Evolutionary conservation across 2,113 vertebrate species (phyloP).

Genomic region (Desmodus rotundus): DNA sequence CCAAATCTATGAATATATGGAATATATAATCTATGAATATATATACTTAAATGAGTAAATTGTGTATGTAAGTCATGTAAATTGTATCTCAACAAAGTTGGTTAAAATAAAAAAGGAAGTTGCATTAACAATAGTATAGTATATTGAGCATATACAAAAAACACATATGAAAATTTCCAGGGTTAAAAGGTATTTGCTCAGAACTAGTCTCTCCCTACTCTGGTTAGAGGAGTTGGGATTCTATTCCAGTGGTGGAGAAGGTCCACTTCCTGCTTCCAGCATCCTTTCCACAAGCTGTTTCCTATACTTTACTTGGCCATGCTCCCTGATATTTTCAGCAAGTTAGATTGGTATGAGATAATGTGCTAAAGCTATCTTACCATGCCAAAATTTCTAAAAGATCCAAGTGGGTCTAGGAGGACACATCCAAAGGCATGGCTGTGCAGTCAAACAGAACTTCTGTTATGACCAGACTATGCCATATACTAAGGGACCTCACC

Average conservation of each 20-base stretch:
- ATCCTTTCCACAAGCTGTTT: background rate
- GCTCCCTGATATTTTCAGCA: background rate
- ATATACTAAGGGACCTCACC: background rate
- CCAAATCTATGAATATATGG: background rate
- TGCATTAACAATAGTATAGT: background rate
- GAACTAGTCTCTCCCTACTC: background rate
- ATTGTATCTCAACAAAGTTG: background rate
- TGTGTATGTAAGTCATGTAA: background rate
- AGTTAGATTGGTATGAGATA: background rate
- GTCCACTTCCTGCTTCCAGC: accelerated
- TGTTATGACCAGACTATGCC: background rate
- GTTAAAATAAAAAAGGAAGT: background rate
- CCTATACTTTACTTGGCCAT: background rate
- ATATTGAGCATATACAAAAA: background rate
- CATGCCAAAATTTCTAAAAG: background rate
- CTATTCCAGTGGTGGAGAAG: background rate
- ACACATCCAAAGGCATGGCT: background rate
- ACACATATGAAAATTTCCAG: background rate
- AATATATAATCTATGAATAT: too few relatives aligned
- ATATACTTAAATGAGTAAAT: background rate
- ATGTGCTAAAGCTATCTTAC: background rate
- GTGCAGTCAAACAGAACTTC: background rate
- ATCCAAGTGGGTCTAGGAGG: background rate
- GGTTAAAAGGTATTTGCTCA: background rate
- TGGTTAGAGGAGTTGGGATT: background rate